Evolutionary conservation across 2,113 vertebrate species (phyloP).

Genomic region (Alaudala cheleensis): DNA sequence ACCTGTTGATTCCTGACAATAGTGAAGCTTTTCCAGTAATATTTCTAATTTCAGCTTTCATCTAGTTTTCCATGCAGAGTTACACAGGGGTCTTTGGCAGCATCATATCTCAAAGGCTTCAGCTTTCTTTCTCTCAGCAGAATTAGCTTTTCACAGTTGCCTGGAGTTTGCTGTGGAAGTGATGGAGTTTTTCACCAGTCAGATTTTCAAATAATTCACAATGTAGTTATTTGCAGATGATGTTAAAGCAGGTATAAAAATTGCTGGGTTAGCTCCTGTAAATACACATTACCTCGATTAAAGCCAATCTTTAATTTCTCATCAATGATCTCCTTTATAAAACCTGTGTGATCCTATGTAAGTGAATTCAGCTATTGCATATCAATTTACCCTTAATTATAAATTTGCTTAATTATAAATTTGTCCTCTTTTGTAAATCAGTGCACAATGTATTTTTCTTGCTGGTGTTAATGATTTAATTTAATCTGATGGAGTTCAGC

Average conservation of each 20-base stretch:
- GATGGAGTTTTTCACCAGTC: neutral
- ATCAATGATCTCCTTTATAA: neutral
- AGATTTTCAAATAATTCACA: neutral
- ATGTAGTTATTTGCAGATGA: neutral
- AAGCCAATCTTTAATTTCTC: neutral
- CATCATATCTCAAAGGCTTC: neutral
- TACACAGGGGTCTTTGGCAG: neutral
- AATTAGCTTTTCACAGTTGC: neutral
- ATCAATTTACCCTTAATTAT: neutral
- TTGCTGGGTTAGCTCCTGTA: neutral
- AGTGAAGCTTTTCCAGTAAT: neutral
- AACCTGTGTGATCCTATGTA: neutral
- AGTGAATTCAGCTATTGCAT: neutral
- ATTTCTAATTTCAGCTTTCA: neutral
- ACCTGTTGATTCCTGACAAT: conserved; percentile 15
- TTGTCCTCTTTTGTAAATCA: neutral
- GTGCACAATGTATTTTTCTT: neutral
- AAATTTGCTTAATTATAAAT: neutral
- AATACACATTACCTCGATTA: neutral
- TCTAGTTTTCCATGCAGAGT: neutral
- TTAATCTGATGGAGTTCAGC: neutral
- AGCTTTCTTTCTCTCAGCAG: neutral
- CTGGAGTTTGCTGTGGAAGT: neutral
- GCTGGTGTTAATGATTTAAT: neutral
- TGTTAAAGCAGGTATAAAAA: neutral